These are phyloP conservation scores for Bubo bubo DNA, from an alignment of 2,113 vertebrate genomes.

Conservation along the genomic window DNA sequence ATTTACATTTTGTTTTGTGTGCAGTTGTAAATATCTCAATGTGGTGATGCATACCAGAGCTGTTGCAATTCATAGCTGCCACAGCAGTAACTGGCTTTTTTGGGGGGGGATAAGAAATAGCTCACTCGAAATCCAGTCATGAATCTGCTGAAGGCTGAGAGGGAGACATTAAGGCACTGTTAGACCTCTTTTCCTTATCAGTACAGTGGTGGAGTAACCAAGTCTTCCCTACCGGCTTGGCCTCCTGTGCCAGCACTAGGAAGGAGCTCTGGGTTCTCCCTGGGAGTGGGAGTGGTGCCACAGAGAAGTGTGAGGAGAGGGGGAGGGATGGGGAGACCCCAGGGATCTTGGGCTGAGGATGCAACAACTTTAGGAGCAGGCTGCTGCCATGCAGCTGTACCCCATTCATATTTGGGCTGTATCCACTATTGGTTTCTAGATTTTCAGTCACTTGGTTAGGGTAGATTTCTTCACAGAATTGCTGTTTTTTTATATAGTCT, in stretches of 20 bases:
- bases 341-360: background rate
- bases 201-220: background rate
- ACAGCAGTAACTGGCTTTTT: background rate
- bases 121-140: background rate
- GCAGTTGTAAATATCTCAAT: background rate
- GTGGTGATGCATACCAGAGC: background rate
- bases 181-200: background rate
- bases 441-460: background rate
- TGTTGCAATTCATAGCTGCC: background rate
- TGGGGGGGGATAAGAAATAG: background rate
- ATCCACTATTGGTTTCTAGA: too few species aligned
- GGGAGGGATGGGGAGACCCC: background rate
- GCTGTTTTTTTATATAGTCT: background rate
- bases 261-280: background rate
- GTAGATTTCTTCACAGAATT: background rate
- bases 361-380: background rate
- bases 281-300: background rate
- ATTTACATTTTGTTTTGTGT: background rate
- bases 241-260: background rate
- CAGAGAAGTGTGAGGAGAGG: background rate
- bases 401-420: fast-evolving
- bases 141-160: background rate
- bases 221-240: background rate
- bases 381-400: background rate
- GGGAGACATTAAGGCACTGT: background rate